Evolutionary conservation across 1,140 invertebrate genomes (phyloP).

Genomic region (Penaeus japonicus): DNA sequence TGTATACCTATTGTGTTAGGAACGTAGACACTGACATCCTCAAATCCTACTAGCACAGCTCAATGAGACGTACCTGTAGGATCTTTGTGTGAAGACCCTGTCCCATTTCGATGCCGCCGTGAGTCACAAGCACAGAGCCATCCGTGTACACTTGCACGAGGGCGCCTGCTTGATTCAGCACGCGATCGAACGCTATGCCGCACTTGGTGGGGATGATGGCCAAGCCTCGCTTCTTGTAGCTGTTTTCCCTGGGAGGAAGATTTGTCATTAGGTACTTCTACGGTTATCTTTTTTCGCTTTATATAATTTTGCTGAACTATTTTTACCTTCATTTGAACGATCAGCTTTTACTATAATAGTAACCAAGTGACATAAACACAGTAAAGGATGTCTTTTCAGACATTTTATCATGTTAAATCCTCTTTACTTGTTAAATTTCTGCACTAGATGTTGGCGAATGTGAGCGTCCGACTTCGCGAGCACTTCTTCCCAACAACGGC

Average conservation of each 20-base stretch:
- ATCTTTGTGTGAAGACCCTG: constrained; percentile 96
- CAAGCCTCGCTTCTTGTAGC: constrained; percentile 79
- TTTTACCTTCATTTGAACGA: too few relatives aligned
- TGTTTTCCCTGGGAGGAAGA: constrained; percentile 29
- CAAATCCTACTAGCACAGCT: background rate
- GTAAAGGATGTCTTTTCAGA: too few relatives aligned
- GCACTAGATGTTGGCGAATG: constrained; percentile 60
- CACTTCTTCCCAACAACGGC: constrained; percentile 65
- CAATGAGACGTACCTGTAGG: constrained; percentile 75
- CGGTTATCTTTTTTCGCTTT: too few relatives aligned
- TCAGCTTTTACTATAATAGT: too few relatives aligned
- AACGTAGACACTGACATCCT: too few relatives aligned
- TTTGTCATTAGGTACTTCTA: too few relatives aligned
- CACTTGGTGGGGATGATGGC: constrained; percentile 88
- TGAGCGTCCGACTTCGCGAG: constrained; percentile 62
- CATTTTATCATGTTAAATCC: background rate
- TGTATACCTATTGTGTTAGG: too few relatives aligned
- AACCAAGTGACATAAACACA: too few relatives aligned
- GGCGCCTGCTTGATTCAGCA: constrained; percentile 88
- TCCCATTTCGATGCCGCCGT: constrained; percentile 95
- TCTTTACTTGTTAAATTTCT: constrained; percentile 62
- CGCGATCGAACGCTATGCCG: constrained; percentile 84
- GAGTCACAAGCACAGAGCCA: constrained; percentile 89
- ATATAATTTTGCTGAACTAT: too few relatives aligned
- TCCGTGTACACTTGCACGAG: constrained; percentile 89